Base-by-base conservation (phyloP, 2,888 invertebrate species). In the Vanessa cardui region DNA sequence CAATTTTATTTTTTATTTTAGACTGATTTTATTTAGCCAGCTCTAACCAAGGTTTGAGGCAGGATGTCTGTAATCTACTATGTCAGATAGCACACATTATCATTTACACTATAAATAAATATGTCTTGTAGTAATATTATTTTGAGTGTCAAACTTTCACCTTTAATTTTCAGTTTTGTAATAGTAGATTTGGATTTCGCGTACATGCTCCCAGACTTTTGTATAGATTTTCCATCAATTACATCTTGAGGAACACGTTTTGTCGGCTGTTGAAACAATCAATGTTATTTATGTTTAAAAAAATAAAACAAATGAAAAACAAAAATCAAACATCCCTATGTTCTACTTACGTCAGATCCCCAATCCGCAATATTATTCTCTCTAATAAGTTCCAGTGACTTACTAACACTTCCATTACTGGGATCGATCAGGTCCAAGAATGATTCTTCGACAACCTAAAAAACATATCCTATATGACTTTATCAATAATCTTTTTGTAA, bases 321-420 rank as follows among this genome's bases (percentile, higher is more conserved):
- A 1, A n/a, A 31, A 54, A 8, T 54, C 56, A 1, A 64, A n/a
- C 56, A 46, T 50, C 26, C 56, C 54, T n/a, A 44, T n/a, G 4
- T 20, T 52, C 49, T 60, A 93, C 94, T 94, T 89, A 96, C 96
- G 84, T 98, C 96, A 21, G 95, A 94, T 16, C 98, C 98, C 98
- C 98, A 98, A 63, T 94, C 92, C 39, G 96, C 96, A 74, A 98
- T 95, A 71, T 95, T 95, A 82, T 96, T 95, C 74, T 95, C 94
- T 69, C 94, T 94, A 62, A 98, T 94, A 6, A 96, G 89, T 69
- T 94, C 93, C 3, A 96, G 87, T 52, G 95, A 93, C 33, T 94
- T 90, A 0, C 90, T 83, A 18, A 95, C 94, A 0, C 93, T 93
- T 74, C 95, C 94, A 6, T 73, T 84, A 31, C 93, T 88, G 63